Percentiles rank a stretch among this genome's conserved stretches.
These are phyloP conservation scores for Sebastiscus albofasciatus DNA, from an alignment of 2,797 vertebrate species.

Conservation along the genomic window DNA sequence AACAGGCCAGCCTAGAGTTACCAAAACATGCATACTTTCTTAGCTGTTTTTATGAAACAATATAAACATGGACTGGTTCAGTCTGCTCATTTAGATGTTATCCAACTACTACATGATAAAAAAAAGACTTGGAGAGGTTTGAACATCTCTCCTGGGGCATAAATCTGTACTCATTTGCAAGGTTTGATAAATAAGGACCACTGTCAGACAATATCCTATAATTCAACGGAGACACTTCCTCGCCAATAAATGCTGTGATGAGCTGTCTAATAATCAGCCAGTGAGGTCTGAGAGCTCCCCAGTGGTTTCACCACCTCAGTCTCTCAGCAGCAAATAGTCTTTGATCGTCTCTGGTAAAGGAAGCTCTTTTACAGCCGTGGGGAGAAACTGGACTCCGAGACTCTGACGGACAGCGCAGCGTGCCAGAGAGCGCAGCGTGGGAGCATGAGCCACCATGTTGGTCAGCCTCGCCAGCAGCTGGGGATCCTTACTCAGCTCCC, in stretches of 20 bases:
- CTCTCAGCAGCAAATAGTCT: slow-evolving; percentile 90
- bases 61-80: background rate
- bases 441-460: slow-evolving; percentile 87
- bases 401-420: slow-evolving; percentile 90
- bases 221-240: slow-evolving; percentile 10
- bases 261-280: slow-evolving; percentile 44
- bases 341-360: slow-evolving; percentile 92
- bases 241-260: slow-evolving; percentile 41
- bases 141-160: background rate
- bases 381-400: slow-evolving; percentile 90
- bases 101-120: slow-evolving; percentile 4
- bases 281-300: slow-evolving; percentile 22
- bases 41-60: background rate
- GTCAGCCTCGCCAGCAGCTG: slow-evolving; percentile 90
- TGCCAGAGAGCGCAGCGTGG: slow-evolving; percentile 88
- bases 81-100: slow-evolving; percentile 6
- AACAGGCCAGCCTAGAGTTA: background rate
- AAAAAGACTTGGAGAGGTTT: background rate
- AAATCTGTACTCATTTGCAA: slow-evolving; percentile 20
- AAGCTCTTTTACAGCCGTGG: slow-evolving; percentile 91
- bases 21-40: background rate
- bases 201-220: slow-evolving; percentile 27
- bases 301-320: slow-evolving; percentile 66
- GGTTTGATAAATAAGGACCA: slow-evolving; percentile 19
- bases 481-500: slow-evolving; percentile 90